Base-by-base conservation (phyloP, 2,113 vertebrate genomes). In the Bambusicola thoracicus region DNA sequence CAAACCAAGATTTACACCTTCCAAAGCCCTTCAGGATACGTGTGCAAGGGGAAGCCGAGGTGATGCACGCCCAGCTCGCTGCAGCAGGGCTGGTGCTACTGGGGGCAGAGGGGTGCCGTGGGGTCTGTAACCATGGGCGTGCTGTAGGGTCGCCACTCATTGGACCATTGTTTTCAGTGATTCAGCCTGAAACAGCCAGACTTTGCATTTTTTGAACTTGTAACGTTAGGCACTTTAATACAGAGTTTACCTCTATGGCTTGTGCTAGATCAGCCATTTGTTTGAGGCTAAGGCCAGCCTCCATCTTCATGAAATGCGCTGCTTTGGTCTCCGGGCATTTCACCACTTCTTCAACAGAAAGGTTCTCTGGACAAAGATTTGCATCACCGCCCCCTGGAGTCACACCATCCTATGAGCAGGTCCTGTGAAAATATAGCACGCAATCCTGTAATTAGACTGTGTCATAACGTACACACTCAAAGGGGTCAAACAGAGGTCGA, bases 341-440 rank as follows among this genome's bases (percentile, higher is more conserved):
- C 83, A 74, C 55, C 67, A 48, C 27, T 79, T 59, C 48, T 89
- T 36, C 56, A 66, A 79, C 77, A 79, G 82, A 89, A 79, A 14
- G n/a, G 61, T 59, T 78, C 61, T 89, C 62, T 86, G 72, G 77
- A 38, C 72, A 61, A 13, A 21, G 25, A 61, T 63, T 81, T 48
- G 16, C 77, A 62, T 78, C 68, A 38, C 38, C 11, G 55, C 56
- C 81, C 74, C 38, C 82, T 75, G 51, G 77, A 83, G 67, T 72
- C 73, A 82, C 77, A 30, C 48, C 66, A n/a, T 82, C 61, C 81
- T 62, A 16, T 6, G 66, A 79, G 49, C 48, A 53, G 74, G 32
- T 87, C 82, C 87, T 49, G n/a, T 81, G 84, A 78, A 80, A 92
- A 89, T 81, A 46, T 14, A 34, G 38, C 73, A 17, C 13, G 30